Evolutionary conservation across 1,140 invertebrate genomes (phyloP), one percentile per base, ranked within the genome.

Genomic region (Caligus rogercresseyi): DNA sequence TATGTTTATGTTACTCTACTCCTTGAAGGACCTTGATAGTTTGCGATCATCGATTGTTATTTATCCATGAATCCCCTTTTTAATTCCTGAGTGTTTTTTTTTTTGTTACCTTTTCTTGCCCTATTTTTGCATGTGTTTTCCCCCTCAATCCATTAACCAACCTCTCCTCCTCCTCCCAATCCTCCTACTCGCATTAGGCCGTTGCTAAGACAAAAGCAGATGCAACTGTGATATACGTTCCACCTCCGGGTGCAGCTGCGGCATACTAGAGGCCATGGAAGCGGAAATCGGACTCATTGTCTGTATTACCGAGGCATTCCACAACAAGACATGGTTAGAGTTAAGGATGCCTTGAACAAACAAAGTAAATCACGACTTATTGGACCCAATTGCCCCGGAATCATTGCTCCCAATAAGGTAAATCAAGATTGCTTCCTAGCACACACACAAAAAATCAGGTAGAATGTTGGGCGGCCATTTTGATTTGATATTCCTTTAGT

Each of bases 231-330:
- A 92, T 99, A 71, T 99, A 96, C 78, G 95, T 99, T 13, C 96
- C 96, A 59, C 90, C 96, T 51, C 84, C 88, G 2, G 85, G 80
- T 63, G 54, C 21, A 69, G 56, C 24, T 43, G 25, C 16, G 60
- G 21, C 52, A 25, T 67, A 64, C 19, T 67, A 18, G 95, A 99
- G 77, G 92, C 94, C 0, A 80, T 98, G 63, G 92, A 98, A 71
- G 92, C 94, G 43, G 92, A 98, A 80, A 87, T 99, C 69, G 87
- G 89, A 1, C 76, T 99, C 55, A 88, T 98, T 74, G 94, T 98
- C 4, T 93, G 89, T 74, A 98, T 99, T 69, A 99, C 95, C 16
- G 95, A 99, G 95, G 94, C 71, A 89, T 98, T 68, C 93, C 95
- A 52, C 91, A 97, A 72, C 88, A 97, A 73, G 96, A 98, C 71